Evolutionary conservation across 2,888 invertebrate genomes (phyloP), one percentile per base, ranked within the genome.

Genomic region (Meteorus cinctellus): DNA sequence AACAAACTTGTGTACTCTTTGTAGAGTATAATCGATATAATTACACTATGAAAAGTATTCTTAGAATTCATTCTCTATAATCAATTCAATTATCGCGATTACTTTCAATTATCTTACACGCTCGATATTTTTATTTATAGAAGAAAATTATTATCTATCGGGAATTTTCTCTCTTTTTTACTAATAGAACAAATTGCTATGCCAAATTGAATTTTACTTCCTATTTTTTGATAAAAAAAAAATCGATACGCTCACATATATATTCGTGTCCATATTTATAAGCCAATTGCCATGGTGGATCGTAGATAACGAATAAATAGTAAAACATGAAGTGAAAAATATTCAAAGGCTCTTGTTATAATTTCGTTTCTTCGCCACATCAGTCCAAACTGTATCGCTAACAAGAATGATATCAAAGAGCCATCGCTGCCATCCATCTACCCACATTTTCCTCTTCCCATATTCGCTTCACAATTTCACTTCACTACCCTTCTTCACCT

Each of bases 381-480:
- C 45, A 12, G 16, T 48, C 24, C n/a, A 51, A 29, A 45, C 27
- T 48, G 14, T 6, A 48, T 19, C 29, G 5, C 24, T 62, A 19
- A 45, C 27, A 66, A 10, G 4, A 36, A 67, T 19, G 29, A 48
- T 12, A 29, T 24, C 19, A 45, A 24, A 16, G 16, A 63, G 74
- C 74, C 76, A 75, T 67, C 75, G 72, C 74, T 77, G 81, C 78
- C 74, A 69, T 65, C 72, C 79, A 60, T 76, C 78, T 78, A 76
- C 77, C 72, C 79, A 80, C 77, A 69, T 79, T 75, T 70, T 75
- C 75, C 75, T 75, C 76, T 77, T 71, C 72, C 72, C 76, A 78
- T 75, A 78, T 72, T 78, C 77, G 76, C 68, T 76, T 55, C 72
- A 74, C 76, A 24, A 70, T 55, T 65, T 65, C 34, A 36, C 69